Evolutionary conservation across 2,797 vertebrate genomes (phyloP).

Genomic region (Myotis pilosus): DNA sequence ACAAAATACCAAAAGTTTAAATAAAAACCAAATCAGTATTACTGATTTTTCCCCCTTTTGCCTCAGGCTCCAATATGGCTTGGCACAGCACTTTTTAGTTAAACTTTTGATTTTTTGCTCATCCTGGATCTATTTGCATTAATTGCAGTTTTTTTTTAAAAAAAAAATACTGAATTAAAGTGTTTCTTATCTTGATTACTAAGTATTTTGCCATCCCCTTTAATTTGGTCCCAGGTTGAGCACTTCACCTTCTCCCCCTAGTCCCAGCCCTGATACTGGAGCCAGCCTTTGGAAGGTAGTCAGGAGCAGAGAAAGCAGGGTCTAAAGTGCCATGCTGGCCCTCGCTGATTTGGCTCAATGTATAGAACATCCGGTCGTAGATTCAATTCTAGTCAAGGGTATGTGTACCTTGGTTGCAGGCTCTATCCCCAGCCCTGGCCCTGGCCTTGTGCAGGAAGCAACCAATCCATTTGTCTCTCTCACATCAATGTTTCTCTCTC

Average conservation of each 20-base stretch:
- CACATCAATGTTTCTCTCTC: too few relatives aligned
- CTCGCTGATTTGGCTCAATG: too few relatives aligned
- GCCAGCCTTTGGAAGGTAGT: not conserved
- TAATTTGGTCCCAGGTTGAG: not conserved
- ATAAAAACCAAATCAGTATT: constrained; percentile 53
- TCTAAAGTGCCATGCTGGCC: too few relatives aligned
- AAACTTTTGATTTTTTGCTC: constrained; percentile 47
- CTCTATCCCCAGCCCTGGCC: rapidly evolving
- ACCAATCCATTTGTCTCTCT: too few relatives aligned
- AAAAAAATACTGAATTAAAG: not conserved
- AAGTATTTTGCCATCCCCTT: not conserved
- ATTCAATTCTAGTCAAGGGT: too few relatives aligned
- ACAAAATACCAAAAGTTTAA: constrained; percentile 61
- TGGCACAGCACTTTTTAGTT: constrained; percentile 34
- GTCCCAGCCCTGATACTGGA: too few relatives aligned
- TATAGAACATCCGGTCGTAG: too few relatives aligned
- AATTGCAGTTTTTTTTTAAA: constrained; percentile 8
- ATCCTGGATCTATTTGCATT: constrained; percentile 2
- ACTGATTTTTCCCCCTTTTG: constrained; percentile 42
- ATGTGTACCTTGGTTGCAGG: too few relatives aligned
- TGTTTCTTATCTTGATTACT: not conserved
- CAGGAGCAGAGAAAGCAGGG: not conserved
- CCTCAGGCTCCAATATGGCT: constrained; percentile 10
- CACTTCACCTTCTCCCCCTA: not conserved
- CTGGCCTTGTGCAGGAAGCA: too few relatives aligned